Base-by-base conservation (phyloP, 2,113 vertebrate genomes). In the Psilopogon haemacephalus region DNA sequence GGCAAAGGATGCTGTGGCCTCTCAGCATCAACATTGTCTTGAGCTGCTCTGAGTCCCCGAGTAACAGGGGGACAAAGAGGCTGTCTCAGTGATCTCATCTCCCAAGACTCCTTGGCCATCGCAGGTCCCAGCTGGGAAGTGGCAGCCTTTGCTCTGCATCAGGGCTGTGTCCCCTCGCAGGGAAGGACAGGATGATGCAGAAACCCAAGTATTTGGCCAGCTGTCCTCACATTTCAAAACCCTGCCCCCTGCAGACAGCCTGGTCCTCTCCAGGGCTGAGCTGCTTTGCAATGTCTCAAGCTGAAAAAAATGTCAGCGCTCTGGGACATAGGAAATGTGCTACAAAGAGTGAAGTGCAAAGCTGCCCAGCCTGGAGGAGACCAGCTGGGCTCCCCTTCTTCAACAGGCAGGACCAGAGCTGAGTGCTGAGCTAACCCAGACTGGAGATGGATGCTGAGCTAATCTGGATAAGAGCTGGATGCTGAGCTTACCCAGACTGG, bases 301-400 rank as follows among this genome's bases (percentile, higher is more conserved):
- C 65, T 71, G 87, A 32, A 67, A 60, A 60, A 71, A 23, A 64
- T 3, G 4, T 17, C 23, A 1, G 1, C n/a, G 19, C 11, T 71
- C 20, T 33, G 15, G 64, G 64, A 42, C 3, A 0, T 0, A 11
- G 27, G 37, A 50, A 58, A 35, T 0, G 0, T 5, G 58, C 28
- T 24, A 8, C 42, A 38, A 58, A 52, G 3, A 35, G 38, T 17
- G 0, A 4, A 26, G 6, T 27, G 17, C 2, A 67, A 67, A 15
- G 40, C 30, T 80, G 27, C 52, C 30, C 69, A 35, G 32, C 9
- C 55, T 23, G 30, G 67, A 74, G 52, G 12, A 75, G 12, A 21
- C 30, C 52, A 67, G 26, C 5, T 1, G 1, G 30, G 33, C 7
- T 73, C 12, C 35, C 15, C 19, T 69, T 52, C 28, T n/a, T 3